Evolutionary conservation across 2,113 vertebrate species (phyloP).

Genomic region (Bos javanicus): DNA sequence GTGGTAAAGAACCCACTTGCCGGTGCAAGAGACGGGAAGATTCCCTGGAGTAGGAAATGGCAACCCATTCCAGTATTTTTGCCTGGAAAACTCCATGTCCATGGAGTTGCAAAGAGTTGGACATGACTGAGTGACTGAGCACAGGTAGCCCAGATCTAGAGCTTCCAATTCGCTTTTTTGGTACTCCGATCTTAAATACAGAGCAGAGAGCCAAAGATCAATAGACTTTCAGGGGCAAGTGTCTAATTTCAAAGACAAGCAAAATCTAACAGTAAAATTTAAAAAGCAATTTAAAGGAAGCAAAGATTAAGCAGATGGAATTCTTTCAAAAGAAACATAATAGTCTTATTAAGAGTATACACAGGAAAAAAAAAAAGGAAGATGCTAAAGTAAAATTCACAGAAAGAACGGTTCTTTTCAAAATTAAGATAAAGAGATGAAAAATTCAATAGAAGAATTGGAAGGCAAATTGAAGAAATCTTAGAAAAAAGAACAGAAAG

Average conservation of each 20-base stretch:
- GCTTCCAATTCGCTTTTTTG: not conserved
- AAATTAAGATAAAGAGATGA: not conserved
- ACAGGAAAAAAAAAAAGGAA: not conserved
- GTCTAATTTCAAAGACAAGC: not conserved
- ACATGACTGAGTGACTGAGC: not conserved
- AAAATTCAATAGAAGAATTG: not conserved
- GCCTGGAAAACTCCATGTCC: not conserved
- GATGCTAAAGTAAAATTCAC: not conserved
- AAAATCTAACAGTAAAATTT: not conserved
- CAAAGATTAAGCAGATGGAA: not conserved
- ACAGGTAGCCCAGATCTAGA: not conserved
- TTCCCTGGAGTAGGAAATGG: not conserved
- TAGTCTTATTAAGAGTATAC: not conserved
- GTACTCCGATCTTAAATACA: not conserved
- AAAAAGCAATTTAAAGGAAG: not conserved
- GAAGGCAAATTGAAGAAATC: slow-evolving; percentile 18
- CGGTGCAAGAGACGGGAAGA: not conserved
- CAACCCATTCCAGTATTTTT: not conserved
- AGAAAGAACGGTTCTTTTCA: not conserved
- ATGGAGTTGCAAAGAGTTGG: not conserved
- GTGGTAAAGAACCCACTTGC: not conserved
- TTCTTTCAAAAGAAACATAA: not conserved
- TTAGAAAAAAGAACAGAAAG: slow-evolving; percentile 6
- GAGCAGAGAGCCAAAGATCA: not conserved
- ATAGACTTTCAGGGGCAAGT: not conserved